A percentile compares a stretch with the other conserved stretches of the same genome.
These are phyloP conservation scores for Pyrocoelia pectoralis DNA, from an alignment of 2,888 invertebrate genomes.

Conservation along the genomic window DNA sequence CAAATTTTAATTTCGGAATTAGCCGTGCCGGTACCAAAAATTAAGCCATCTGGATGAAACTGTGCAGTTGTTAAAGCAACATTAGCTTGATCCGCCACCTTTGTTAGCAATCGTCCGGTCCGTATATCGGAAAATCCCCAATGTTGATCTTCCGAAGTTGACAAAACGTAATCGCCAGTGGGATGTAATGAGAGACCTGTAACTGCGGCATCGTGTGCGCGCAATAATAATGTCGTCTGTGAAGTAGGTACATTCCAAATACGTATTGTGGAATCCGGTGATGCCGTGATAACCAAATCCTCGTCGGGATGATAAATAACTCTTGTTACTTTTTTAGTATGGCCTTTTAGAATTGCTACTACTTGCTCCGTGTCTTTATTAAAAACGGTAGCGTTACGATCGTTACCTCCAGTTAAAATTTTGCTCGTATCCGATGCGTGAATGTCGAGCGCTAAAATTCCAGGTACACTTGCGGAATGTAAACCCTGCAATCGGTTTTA, in stretches of 20 bases:
- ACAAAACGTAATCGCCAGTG: conserved; percentile 96
- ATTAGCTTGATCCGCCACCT: conserved; percentile 79
- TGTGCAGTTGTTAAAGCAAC: conserved; percentile 93
- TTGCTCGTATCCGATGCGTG: conserved; percentile 92
- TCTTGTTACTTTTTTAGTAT: conserved; percentile 91
- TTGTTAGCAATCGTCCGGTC: conserved; percentile 89
- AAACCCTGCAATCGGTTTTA: conserved; percentile 72
- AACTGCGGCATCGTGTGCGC: conserved; percentile 94
- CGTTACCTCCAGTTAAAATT: conserved; percentile 96
- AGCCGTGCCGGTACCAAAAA: conserved; percentile 96
- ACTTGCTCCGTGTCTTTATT: conserved; percentile 98
- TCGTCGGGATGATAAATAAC: conserved; percentile 98
- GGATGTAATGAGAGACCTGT: conserved; percentile 98
- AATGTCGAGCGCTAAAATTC: conserved; percentile 94
- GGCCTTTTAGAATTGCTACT: conserved; percentile 88
- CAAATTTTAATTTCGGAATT: conserved; percentile 98
- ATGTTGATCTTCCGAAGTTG: conserved; percentile 92
- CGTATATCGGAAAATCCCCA: conserved; percentile 99
- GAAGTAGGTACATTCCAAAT: conserved; percentile 94
- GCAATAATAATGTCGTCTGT: conserved; percentile 84
- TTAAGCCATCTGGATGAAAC: conserved; percentile 99
- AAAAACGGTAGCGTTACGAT: conserved; percentile 97
- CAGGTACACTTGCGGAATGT: conserved; percentile 97
- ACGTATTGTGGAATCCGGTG: conserved; percentile 93
- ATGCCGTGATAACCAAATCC: conserved; percentile 93